Conservation (phyloP, 2,888 invertebrate species). For the Ceramica pisi region DNA sequence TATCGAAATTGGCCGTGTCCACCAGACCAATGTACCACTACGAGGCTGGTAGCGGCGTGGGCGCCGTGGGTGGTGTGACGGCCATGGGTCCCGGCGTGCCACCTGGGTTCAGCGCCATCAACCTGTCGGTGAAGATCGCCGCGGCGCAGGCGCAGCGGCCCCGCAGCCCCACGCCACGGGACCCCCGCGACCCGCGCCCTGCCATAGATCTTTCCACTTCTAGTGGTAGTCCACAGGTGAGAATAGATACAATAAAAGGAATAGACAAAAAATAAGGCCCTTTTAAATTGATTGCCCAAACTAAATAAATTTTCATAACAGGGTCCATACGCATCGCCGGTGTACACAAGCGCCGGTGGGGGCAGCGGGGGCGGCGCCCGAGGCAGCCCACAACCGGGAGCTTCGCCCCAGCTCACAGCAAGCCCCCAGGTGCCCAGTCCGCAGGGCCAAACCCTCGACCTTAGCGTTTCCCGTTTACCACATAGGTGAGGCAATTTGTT, state of each 20-base stretch:
- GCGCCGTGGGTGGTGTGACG: conserved; percentile 92
- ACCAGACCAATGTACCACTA: conserved; percentile 96
- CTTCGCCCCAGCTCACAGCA: conserved; percentile 95
- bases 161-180: conserved; percentile 94
- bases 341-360: conserved; percentile 94
- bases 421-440: conserved; percentile 98
- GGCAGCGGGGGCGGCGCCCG: conserved; percentile 93
- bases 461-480: conserved; percentile 96
- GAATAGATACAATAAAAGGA: conserved; percentile 66
- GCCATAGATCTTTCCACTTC: conserved; percentile 97
- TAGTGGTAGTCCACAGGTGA: conserved; percentile 97
- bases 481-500: conserved; percentile 93
- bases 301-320: conserved; percentile 87
- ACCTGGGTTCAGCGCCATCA: conserved; percentile 95
- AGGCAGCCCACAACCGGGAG: conserved; percentile 96
- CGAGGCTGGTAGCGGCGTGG: conserved; percentile 90
- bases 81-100: conserved; percentile 93
- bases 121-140: conserved; percentile 96
- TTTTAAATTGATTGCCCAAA: conserved; percentile 61
- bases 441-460: conserved; percentile 97
- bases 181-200: conserved; percentile 95
- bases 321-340: conserved; percentile 94
- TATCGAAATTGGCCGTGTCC: conserved; percentile 72
- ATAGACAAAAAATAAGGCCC: conserved; percentile 60
- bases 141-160: conserved; percentile 93